Evolutionary conservation across 2,888 invertebrate species (phyloP).

Genomic region (Brachypalpus laphriformis): DNA sequence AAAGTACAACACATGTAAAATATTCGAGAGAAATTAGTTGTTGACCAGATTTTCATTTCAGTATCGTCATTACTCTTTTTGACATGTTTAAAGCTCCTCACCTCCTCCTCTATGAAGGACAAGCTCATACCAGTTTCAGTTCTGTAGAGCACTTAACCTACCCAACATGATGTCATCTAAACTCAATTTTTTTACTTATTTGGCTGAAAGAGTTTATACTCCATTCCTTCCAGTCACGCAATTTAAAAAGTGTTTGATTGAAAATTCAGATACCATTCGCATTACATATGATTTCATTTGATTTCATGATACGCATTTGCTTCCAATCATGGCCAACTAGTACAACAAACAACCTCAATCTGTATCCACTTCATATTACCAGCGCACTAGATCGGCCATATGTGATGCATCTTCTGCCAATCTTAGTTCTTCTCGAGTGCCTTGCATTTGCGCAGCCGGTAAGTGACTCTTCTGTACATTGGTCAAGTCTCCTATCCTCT

Average conservation of each 20-base stretch:
- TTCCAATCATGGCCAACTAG: background rate
- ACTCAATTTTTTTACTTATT: too few relatives aligned
- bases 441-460: background rate
- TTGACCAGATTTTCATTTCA: too few relatives aligned
- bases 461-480: background rate
- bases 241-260: background rate
- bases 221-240: background rate
- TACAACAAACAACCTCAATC: background rate
- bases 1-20: too few relatives aligned
- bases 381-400: background rate
- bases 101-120: too few relatives aligned
- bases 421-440: background rate
- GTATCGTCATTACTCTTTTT: too few relatives aligned
- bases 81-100: too few relatives aligned
- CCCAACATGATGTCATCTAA: too few relatives aligned
- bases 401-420: background rate
- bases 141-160: too few relatives aligned
- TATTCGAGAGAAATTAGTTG: too few relatives aligned
- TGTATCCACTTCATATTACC: background rate
- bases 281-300: background rate
- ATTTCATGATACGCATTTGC: too few relatives aligned
- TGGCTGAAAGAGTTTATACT: background rate
- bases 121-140: too few relatives aligned
- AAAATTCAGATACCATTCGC: background rate
- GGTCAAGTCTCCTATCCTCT: background rate